These are phyloP conservation scores for Halcyon leucocephala DNA, from an alignment of 2,797 vertebrate species.

Conservation along the genomic window DNA sequence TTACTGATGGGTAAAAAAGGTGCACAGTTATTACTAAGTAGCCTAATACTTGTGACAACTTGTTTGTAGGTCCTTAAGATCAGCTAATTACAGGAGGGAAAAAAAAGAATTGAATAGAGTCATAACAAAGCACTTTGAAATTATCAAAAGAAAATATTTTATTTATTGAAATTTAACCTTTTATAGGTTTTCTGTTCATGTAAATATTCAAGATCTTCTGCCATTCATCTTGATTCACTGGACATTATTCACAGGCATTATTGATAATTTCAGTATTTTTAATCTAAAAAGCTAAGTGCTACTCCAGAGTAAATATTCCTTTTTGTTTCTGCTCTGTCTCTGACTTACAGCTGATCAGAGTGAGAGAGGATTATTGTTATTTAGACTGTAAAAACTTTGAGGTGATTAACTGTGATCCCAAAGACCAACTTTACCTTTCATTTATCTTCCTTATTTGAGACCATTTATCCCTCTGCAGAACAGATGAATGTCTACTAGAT, in stretches of 20 bases:
- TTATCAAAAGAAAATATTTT: slow-evolving; percentile 9
- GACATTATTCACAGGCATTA: background rate
- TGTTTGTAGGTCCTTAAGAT: slow-evolving; percentile 42
- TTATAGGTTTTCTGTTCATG: background rate
- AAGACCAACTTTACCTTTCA: background rate
- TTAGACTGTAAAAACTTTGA: background rate
- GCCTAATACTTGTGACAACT: slow-evolving; percentile 58
- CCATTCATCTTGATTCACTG: background rate
- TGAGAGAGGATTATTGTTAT: accelerated
- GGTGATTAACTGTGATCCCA: background rate
- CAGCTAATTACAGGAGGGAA: slow-evolving; percentile 1
- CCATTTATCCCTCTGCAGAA: background rate
- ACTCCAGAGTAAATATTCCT: background rate
- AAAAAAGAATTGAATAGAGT: slow-evolving; percentile 6
- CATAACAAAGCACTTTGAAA: slow-evolving; percentile 37
- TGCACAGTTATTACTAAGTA: slow-evolving; percentile 54
- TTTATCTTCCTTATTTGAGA: background rate
- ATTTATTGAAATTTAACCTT: slow-evolving; percentile 24
- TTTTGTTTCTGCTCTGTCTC: background rate
- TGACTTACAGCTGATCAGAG: background rate
- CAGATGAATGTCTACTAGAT: background rate
- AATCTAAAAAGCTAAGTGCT: background rate
- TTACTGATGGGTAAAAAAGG: slow-evolving; percentile 52
- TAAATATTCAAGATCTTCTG: background rate
- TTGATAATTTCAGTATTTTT: background rate